phyloP scores from a whole-genome alignment of 2,797 vertebrate genomes.

The Scyliorhinus canicula region DNA sequence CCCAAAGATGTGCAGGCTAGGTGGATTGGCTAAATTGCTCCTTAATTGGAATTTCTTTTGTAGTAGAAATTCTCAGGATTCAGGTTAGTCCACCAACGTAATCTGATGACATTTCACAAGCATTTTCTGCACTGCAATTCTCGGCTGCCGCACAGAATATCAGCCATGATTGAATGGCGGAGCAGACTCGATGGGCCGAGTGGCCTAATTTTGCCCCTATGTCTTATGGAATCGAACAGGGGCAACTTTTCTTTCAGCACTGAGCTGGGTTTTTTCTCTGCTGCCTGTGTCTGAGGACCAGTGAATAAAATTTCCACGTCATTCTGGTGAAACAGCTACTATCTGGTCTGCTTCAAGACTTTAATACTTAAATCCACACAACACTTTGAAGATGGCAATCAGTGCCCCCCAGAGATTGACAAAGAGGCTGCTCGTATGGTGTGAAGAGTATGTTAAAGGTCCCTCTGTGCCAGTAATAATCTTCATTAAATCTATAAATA shows the following conservation, averaged over 20 bases:
- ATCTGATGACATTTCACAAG: not conserved
- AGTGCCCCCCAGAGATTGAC: not conserved
- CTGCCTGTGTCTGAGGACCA: not conserved
- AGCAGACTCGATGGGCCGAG: no score
- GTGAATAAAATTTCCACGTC: not conserved
- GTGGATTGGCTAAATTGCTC: no score
- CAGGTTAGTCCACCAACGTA: not conserved
- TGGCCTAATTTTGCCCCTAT: no score
- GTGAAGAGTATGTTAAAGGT: not conserved
- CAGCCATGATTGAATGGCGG: no score
- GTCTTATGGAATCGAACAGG: no score
- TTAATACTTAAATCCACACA: conserved; percentile 10
- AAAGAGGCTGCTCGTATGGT: not conserved
- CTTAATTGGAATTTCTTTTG: no score
- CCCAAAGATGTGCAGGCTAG: no score
- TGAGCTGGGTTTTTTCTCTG: not conserved
- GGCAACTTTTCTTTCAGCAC: not conserved
- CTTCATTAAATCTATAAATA: conserved; percentile 36
- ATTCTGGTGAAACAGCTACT: not conserved
- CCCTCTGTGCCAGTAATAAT: conserved; percentile 26
- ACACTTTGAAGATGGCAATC: not conserved
- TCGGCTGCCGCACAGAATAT: not conserved
- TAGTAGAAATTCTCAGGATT: no score
- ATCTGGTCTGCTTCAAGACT: not conserved
- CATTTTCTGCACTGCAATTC: not conserved